These are phyloP conservation scores for Chymomyza procnemis DNA, from an alignment of 2,888 invertebrate genomes.

Conservation along the genomic window DNA sequence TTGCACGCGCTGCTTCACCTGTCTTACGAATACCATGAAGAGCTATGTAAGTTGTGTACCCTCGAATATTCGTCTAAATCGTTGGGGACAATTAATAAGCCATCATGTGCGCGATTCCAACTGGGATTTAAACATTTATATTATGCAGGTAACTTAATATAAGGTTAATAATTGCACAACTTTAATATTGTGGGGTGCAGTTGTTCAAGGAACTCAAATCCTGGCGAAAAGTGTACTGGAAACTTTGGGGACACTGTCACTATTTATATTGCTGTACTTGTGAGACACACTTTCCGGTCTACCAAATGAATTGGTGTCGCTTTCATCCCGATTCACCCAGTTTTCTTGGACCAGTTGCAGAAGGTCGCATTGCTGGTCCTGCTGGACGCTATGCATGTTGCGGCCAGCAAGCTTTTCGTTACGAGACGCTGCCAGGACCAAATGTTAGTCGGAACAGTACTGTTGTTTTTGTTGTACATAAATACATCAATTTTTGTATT, in stretches of 20 bases:
- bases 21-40: constrained; percentile 85
- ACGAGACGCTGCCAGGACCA: constrained; percentile 76
- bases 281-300: constrained; percentile 86
- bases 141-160: constrained; percentile 79
- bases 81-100: constrained; percentile 85
- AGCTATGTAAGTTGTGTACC: constrained; percentile 86
- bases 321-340: constrained; percentile 89
- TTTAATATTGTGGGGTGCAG: constrained; percentile 8
- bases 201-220: constrained; percentile 88
- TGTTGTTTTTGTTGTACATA: not conserved
- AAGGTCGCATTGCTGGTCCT: constrained; percentile 82
- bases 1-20: constrained; percentile 85
- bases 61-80: constrained; percentile 85
- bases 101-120: constrained; percentile 85
- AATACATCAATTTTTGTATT: not conserved
- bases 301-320: constrained; percentile 89
- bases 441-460: constrained; percentile 57
- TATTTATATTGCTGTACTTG: constrained; percentile 90
- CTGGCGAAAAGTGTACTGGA: constrained; percentile 96
- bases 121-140: constrained; percentile 91
- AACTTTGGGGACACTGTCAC: constrained; percentile 94
- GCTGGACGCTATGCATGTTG: constrained; percentile 92
- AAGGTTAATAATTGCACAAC: not conserved
- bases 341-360: constrained; percentile 84
- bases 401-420: constrained; percentile 87